These are phyloP conservation scores for Platyrinchus mystaceus DNA, from an alignment of 2,797 vertebrate genomes.

Conservation along the genomic window DNA sequence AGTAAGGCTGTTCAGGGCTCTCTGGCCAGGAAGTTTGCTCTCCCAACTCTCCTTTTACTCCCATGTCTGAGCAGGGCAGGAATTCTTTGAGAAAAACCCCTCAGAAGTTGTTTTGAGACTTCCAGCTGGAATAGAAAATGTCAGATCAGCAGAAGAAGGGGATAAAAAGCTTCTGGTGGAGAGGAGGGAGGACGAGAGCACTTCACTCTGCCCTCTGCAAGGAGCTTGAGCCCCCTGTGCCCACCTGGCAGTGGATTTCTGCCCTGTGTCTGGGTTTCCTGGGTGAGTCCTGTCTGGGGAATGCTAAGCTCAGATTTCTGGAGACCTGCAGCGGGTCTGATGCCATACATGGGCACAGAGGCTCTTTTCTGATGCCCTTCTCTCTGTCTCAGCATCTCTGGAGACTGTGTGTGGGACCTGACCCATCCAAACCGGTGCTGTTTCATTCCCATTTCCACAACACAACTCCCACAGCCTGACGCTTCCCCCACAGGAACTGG, in stretches of 20 bases:
- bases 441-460: not conserved
- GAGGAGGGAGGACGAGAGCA: accelerated
- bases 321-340: not conserved
- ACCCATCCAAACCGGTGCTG: not conserved
- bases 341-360: accelerated
- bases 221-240: not conserved
- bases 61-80: not conserved
- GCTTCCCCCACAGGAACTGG: not conserved
- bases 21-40: not conserved
- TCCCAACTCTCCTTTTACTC: not conserved
- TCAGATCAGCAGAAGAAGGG: not conserved
- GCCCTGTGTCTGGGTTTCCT: accelerated
- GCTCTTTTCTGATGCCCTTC: not conserved
- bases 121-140: conserved; percentile 37
- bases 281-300: not conserved
- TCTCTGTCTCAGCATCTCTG: accelerated
- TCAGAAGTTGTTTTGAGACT: not conserved
- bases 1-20: not conserved
- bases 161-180: not conserved
- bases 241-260: not conserved
- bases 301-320: not conserved
- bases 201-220: not conserved
- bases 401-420: not conserved
- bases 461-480: no score
- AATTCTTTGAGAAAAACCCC: not conserved